These are phyloP conservation scores for Corythoichthys intestinalis DNA, from an alignment of 2,113 vertebrate genomes.

Conservation along the genomic window DNA sequence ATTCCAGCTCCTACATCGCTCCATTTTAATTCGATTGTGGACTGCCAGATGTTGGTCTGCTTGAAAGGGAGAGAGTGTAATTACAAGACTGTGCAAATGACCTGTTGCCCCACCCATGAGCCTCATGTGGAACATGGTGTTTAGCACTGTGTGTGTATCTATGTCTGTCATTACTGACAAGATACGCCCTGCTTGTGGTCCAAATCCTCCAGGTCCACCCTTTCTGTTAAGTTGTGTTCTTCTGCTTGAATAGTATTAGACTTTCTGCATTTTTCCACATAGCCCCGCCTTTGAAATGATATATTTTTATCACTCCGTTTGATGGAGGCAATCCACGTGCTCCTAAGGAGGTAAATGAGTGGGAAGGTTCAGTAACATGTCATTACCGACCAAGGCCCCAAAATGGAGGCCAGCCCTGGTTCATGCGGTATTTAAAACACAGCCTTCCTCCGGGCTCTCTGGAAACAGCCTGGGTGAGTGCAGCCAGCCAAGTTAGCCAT, in stretches of 20 bases:
- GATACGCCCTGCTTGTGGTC: conserved; percentile 24
- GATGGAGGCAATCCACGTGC: conserved; percentile 42
- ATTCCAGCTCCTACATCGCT: background rate
- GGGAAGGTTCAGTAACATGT: conserved; percentile 52
- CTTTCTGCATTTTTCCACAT: background rate
- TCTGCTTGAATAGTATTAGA: no score
- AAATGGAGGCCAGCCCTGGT: conserved; percentile 44
- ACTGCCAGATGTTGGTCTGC: conserved; percentile 18
- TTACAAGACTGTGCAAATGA: conserved; percentile 37
- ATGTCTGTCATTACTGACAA: conserved; percentile 43
- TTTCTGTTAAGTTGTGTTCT: background rate
- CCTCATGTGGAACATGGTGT: conserved; percentile 48
- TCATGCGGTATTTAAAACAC: conserved; percentile 59
- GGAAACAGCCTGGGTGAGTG: conserved; percentile 65
- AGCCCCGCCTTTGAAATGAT: conserved; percentile 10
- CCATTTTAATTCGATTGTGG: conserved; percentile 14
- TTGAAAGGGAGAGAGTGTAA: conserved; percentile 39
- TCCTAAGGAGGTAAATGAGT: conserved; percentile 45
- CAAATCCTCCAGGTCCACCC: background rate
- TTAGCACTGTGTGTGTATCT: conserved; percentile 39
- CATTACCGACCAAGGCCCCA: conserved; percentile 63
- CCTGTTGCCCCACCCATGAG: conserved; percentile 58
- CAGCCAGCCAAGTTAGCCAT: conserved; percentile 68
- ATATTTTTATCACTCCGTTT: conserved; percentile 56
- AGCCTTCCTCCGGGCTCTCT: conserved; percentile 61